Conservation (phyloP, 2,113 vertebrate genomes). For the Pholis gunnellus region DNA sequence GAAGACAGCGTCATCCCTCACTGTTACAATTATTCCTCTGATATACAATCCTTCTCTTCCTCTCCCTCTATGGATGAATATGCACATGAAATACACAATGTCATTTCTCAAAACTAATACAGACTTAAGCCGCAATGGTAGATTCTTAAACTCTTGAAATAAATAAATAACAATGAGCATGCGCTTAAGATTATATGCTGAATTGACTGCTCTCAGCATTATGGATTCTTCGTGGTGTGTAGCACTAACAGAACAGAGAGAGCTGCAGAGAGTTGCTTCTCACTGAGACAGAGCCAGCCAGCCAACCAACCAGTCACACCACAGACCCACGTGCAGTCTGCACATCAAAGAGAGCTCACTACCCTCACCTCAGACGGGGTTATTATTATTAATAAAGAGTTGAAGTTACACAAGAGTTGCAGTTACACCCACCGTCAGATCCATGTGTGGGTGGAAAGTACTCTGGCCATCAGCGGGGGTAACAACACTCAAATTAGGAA, state of each 20-base stretch:
- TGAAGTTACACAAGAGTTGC: slow-evolving; percentile 15
- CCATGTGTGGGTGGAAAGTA: slow-evolving; percentile 8
- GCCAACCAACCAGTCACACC: slow-evolving; percentile 32
- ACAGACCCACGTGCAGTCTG: slow-evolving; percentile 28
- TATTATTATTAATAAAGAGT: slow-evolving; percentile 30
- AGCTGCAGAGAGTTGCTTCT: slow-evolving; percentile 5
- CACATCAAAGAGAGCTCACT: slow-evolving; percentile 34
- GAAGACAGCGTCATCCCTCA: neutral
- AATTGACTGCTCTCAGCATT: slow-evolving; percentile 15
- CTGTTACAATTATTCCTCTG: neutral
- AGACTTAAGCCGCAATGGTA: neutral
- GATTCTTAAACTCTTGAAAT: slow-evolving; percentile 10
- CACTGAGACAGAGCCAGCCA: slow-evolving; percentile 1
- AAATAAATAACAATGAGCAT: slow-evolving; percentile 19
- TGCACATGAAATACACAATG: slow-evolving; percentile 5
- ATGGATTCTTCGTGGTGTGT: slow-evolving; percentile 30
- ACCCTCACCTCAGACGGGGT: neutral
- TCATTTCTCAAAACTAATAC: slow-evolving; percentile 5
- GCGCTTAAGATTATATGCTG: neutral
- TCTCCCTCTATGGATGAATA: neutral
- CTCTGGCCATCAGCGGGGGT: neutral
- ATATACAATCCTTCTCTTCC: neutral
- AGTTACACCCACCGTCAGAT: slow-evolving; percentile 10
- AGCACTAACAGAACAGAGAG: slow-evolving; percentile 13
- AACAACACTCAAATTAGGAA: slow-evolving; percentile 3